Percentiles rank a stretch among this genome's conserved stretches.
Conservation (phyloP, 2,113 vertebrate species). For the Platycercus adscitus region DNA sequence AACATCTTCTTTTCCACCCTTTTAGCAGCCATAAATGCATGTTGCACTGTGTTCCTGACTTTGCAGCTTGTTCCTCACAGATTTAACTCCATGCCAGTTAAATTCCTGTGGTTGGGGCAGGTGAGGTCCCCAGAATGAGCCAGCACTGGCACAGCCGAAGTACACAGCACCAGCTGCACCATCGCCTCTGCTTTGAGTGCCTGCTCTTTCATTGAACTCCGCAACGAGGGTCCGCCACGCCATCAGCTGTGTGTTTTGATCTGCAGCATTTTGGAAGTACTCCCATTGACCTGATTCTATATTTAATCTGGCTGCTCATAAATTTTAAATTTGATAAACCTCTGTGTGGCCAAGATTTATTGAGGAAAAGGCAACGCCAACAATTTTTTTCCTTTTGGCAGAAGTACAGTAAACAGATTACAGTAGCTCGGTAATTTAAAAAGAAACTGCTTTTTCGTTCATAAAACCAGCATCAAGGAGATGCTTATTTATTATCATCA, state of each 20-base stretch:
- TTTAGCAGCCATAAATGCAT: neutral
- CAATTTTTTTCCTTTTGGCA: neutral
- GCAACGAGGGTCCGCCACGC: fast-evolving
- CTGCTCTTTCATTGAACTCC: neutral
- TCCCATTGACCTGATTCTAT: neutral
- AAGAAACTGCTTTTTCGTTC: neutral
- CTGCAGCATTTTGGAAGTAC: neutral
- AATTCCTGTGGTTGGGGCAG: neutral
- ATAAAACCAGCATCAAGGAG: neutral
- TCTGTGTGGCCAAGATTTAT: neutral
- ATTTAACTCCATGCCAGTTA: neutral
- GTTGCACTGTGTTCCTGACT: neutral
- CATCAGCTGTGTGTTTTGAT: neutral
- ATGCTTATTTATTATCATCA: neutral
- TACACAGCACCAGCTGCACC: neutral
- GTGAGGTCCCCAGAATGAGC: fast-evolving
- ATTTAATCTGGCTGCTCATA: constrained; percentile 37
- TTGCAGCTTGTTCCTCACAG: neutral
- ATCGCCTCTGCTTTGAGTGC: neutral
- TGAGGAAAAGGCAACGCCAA: neutral
- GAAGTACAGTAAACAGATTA: neutral
- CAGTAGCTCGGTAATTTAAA: neutral
- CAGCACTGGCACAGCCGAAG: fast-evolving
- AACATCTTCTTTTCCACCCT: neutral
- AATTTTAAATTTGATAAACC: neutral